phyloP scores from a whole-genome alignment of 2,888 invertebrate genomes.

The Thereva unica region DNA sequence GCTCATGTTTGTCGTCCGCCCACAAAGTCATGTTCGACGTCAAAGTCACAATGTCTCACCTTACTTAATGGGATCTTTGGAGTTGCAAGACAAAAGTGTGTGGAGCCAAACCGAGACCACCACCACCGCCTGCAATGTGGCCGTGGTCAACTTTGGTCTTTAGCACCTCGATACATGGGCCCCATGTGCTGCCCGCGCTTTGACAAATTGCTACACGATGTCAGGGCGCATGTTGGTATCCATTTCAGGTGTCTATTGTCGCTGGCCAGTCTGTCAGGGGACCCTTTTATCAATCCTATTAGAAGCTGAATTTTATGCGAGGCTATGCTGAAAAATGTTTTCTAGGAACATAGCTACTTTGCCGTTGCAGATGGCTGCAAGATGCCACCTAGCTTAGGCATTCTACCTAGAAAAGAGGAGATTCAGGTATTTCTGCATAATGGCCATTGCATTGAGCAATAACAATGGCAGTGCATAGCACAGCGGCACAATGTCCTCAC shows the following conservation, averaged over 20 bases:
- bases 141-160: slow-evolving; percentile 21
- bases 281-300: slow-evolving; percentile 38
- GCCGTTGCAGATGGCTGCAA: neutral
- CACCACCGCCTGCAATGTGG: slow-evolving; percentile 12
- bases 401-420: neutral
- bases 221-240: slow-evolving; percentile 35
- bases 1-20: slow-evolving; percentile 52
- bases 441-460: slow-evolving; percentile 1
- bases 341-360: neutral
- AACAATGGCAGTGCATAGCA: slow-evolving; percentile 21
- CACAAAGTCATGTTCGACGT: slow-evolving; percentile 59
- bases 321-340: slow-evolving; percentile 2
- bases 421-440: slow-evolving; percentile 1
- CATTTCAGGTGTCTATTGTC: slow-evolving; percentile 40
- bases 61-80: slow-evolving; percentile 45
- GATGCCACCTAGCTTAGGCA: slow-evolving; percentile 12
- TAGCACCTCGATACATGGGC: slow-evolving; percentile 16
- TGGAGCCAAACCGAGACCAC: slow-evolving; percentile 9
- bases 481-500: slow-evolving; percentile 29
- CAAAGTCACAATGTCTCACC: slow-evolving; percentile 47
- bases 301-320: slow-evolving; percentile 11
- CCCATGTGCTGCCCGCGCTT: slow-evolving; percentile 18
- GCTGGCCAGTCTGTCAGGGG: slow-evolving; percentile 38
- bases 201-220: slow-evolving; percentile 40
- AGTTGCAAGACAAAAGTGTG: slow-evolving; percentile 20